Base-by-base conservation (phyloP, 2,797 vertebrate genomes). In the Ambastaia sidthimunki region DNA sequence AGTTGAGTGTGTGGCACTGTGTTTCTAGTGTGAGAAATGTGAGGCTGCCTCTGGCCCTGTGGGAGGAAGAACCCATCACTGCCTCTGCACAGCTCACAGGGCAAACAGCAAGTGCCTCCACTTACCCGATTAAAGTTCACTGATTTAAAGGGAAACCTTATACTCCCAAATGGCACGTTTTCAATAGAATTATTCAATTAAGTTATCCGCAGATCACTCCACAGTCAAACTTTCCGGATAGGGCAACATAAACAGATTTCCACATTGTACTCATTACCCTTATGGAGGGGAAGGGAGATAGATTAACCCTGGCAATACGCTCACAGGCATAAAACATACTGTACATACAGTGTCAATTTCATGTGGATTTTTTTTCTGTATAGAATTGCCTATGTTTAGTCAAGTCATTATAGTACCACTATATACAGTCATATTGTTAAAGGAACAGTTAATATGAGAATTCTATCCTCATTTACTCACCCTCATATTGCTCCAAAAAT, bases 161-260 rank as follows among this genome's bases (percentile, higher is more conserved):
- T 83, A 83, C 70, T 87, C 86, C 82, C 81, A 85, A 80, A 88
- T 87, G 82, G 76, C 84, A 82, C 78, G 83, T 84, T 86, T 83
- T 84, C 76, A 82, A 73, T 86, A 82, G 79, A 90, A 88, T 91
- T 89, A 89, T 89, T 89, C 80, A 89, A 83, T 90, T 88, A 89
- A 80, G 83, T 85, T 82, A 82, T 87, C 85, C 84, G 80, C 83
- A 88, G 85, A 89, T 87, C 86, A 83, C 69, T 81, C 75, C 82
- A 81, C 75, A 21, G 48, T 81, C 78, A 63, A 84, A 79, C 66
- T 60, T 11, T 69, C 74, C 50, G 65, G 77, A 87, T 82, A 75
- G 66, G 34, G 21, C 41, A 77, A 50, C 72, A 74, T 75, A 79
- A 83, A 71, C 37, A 50, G 73, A 69, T 79, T 79, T 83, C 76